Base-by-base conservation (phyloP, 2,888 invertebrate genomes). In the Gryllus longicercus region DNA sequence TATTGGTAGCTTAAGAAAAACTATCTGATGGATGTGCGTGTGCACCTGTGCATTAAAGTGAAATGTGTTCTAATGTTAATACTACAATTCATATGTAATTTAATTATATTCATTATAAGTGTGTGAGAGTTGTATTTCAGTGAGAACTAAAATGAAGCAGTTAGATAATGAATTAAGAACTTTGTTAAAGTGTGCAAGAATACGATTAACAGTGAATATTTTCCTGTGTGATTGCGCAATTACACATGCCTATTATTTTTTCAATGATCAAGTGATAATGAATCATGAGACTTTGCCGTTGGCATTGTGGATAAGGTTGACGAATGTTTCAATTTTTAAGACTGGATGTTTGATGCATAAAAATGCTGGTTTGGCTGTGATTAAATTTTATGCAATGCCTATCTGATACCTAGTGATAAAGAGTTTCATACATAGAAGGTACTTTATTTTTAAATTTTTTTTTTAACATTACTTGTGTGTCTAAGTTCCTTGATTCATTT, bases 161-260 rank as follows among this genome's bases (percentile, higher is more conserved):
- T 38, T 38, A 38, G 5, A 38, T 38, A 38, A 38, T 38, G 38
- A 38, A 38, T 38, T 38, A 38, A 38, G 38, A 38, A 38, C 8
- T 38, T 38, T 38, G 38, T 38, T 38, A 38, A 38, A 38, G 38
- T 38, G 38, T 38, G 38, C 38, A 38, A 38, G 38, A 38, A 38
- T 38, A 38, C 5, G 38, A 38, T 38, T 38, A 38, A 38, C 38
- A 38, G 38, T 63, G 16, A 63, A 63, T 63, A 63, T 63, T 63
- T 63, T 63, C 63, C n/a, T 63, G 14, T 63, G 63, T 63, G 63
- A 18, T 63, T 63, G 38, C 12, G 14, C 63, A 63, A n/a, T 63
- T n/a, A 63, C 63, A 63, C 63, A 63, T 63, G 63, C 63, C 63
- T 63, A 63, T 63, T 63, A 63, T 63, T 63, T 63, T 63, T 63